Evolutionary conservation across 2,888 invertebrate species (phyloP).

Genomic region (Noctua fimbriata): DNA sequence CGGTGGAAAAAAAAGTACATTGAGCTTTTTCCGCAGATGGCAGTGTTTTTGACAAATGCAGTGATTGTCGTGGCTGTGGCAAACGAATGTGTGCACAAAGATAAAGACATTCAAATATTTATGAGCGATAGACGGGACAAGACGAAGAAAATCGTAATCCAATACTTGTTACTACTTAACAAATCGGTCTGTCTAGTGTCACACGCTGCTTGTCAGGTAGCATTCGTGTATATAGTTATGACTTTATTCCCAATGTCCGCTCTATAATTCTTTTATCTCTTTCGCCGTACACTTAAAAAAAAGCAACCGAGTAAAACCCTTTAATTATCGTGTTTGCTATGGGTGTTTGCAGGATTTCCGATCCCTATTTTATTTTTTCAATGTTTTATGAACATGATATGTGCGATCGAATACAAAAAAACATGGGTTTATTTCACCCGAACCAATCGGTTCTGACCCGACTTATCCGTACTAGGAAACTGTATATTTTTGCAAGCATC

Average conservation of each 20-base stretch:
- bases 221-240: too few relatives aligned
- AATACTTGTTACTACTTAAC: too few relatives aligned
- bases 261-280: too few relatives aligned
- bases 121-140: too few relatives aligned
- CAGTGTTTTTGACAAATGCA: background rate
- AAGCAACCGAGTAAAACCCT: background rate
- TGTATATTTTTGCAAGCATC: background rate
- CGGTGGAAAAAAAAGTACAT: background rate
- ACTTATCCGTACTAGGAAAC: background rate
- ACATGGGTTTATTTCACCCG: background rate
- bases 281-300: background rate
- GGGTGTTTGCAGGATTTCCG: background rate
- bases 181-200: too few relatives aligned
- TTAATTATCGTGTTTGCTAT: background rate
- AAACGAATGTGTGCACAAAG: background rate
- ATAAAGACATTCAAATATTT: too few relatives aligned
- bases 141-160: too few relatives aligned
- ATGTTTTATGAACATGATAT: background rate
- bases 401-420: too few relatives aligned
- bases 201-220: too few relatives aligned
- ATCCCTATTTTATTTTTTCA: background rate
- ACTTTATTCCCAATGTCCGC: too few relatives aligned
- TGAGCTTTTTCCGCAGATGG: background rate
- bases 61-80: background rate
- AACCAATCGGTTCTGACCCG: background rate